Base-by-base conservation (phyloP, 2,113 vertebrate genomes). In the Xenus cinereus region DNA sequence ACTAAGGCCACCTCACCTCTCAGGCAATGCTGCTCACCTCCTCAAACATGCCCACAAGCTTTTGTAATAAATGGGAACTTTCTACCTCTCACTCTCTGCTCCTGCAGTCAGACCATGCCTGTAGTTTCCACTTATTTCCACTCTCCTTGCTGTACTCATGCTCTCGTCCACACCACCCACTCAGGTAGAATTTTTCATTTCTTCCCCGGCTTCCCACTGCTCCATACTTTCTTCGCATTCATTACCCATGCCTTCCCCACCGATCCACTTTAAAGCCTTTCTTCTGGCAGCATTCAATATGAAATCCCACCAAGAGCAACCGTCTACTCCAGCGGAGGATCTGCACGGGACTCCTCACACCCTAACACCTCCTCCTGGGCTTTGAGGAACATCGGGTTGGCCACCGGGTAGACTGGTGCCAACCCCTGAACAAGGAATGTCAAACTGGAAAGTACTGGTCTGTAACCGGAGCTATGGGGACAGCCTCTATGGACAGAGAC, bases 351-450 rank as follows among this genome's bases (percentile, higher is more conserved):
- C 21, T 83, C 53, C 24, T 41, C 71, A 39, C 16, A 39, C 8
- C 43, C 9, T 45, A 39, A 26, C 21, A 79, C 7, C 14, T 33
- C 11, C 37, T 71, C 14, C 26, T 88, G 18, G 1, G 3, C 18
- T 81, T 33, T n/a, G 3, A 81, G 39, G 48, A 76, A 46, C 51
- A 75, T 23, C 22, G 37, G 9, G 10, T 2, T 54, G 54, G 67
- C 45, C 62, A n/a, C 16, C 0, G 0, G 15, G 21, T 22, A 37
- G 13, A 50, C 74, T 39, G 33, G n/a, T 48, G 57, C 39, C 4
- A 2, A 17, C 33, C 4, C 1, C 57, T 35, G 50, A 77, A 66
- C 1, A 1, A 1, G 32, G 63, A 80, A 71, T 1, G 5, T 66
- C 72, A 46, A 43, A 81, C 80, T 71, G 73, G 14, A 53, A 90